phyloP scores from a whole-genome alignment of 2,797 vertebrate genomes.

The Epinephelus coioides region DNA sequence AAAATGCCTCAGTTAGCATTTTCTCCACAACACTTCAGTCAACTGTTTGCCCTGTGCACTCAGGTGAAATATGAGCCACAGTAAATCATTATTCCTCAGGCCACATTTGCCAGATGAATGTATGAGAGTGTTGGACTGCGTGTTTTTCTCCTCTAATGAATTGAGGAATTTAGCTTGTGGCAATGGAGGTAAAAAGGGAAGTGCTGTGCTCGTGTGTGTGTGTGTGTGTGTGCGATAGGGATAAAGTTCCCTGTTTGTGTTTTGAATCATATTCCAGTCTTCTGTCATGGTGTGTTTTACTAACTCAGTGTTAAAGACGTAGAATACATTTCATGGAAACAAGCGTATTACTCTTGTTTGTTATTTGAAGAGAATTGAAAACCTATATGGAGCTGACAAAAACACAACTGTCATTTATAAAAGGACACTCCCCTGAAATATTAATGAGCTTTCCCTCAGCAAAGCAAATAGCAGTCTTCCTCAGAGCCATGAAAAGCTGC shows the following conservation, averaged over 20 bases:
- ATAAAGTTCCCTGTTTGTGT: slow-evolving; percentile 48
- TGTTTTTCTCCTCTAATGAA: slow-evolving; percentile 90
- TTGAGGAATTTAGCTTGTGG: slow-evolving; percentile 89
- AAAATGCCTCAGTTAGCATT: slow-evolving; percentile 87
- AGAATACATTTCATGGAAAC: slow-evolving; percentile 28
- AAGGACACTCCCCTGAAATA: slow-evolving; percentile 21
- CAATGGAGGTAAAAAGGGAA: slow-evolving; percentile 78
- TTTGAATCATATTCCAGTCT: slow-evolving; percentile 50
- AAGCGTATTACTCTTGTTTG: slow-evolving; percentile 9
- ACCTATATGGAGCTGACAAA: slow-evolving; percentile 11
- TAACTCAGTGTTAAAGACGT: slow-evolving; percentile 42
- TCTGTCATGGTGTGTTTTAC: slow-evolving; percentile 39
- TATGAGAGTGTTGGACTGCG: slow-evolving; percentile 84
- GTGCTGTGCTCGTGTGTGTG: slow-evolving; percentile 57
- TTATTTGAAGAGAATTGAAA: slow-evolving; percentile 22
- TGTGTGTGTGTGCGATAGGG: slow-evolving; percentile 29
- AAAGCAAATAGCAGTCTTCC: slow-evolving; percentile 39
- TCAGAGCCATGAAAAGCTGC: slow-evolving; percentile 11
- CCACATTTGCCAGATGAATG: slow-evolving; percentile 89
- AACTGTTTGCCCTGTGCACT: slow-evolving; percentile 88
- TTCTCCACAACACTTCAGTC: slow-evolving; percentile 86
- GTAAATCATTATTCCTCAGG: slow-evolving; percentile 89
- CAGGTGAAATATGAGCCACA: slow-evolving; percentile 90
- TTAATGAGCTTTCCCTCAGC: slow-evolving; percentile 25
- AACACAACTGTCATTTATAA: slow-evolving; percentile 21